Percentiles rank a stretch among this genome's conserved stretches.
phyloP scores from a whole-genome alignment of 2,888 invertebrate species.

The Euzetes globulus region DNA sequence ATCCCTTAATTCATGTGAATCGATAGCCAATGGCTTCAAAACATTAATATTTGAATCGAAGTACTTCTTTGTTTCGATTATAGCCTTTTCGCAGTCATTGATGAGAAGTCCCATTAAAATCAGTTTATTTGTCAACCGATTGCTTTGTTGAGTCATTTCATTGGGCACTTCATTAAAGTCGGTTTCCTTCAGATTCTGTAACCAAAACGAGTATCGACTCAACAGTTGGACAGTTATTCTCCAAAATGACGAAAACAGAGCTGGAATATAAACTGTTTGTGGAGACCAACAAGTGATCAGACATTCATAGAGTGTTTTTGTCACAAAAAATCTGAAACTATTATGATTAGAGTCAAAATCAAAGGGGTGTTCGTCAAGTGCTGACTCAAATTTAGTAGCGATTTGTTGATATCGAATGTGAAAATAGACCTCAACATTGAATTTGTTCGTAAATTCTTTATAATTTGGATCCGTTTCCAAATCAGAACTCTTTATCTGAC shows the following conservation, averaged over 20 bases:
- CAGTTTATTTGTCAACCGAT: neutral
- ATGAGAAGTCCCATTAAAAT: conserved; percentile 21
- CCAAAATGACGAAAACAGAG: conserved; percentile 76
- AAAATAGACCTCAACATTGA: conserved; percentile 94
- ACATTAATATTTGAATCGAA: conserved; percentile 3
- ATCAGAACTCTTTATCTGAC: neutral
- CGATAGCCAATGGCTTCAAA: conserved; percentile 1
- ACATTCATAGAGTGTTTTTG: conserved; percentile 53
- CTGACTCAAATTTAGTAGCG: conserved; percentile 59
- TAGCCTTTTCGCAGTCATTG: neutral
- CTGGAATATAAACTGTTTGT: conserved; percentile 44
- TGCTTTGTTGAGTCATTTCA: neutral
- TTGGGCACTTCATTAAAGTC: neutral
- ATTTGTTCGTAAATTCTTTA: conserved; percentile 69
- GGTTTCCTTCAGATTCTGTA: conserved; percentile 42
- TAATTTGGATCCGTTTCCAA: conserved; percentile 54
- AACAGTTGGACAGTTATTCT: conserved; percentile 76
- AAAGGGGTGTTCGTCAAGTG: conserved; percentile 44
- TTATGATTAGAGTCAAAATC: neutral
- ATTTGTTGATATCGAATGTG: conserved; percentile 92
- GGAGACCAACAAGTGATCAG: conserved; percentile 64
- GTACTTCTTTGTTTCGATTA: neutral
- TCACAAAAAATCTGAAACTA: conserved; percentile 46
- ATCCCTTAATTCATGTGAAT: neutral
- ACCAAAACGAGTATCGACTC: conserved; percentile 70